These are phyloP conservation scores for Oenanthe oenanthe DNA, from an alignment of 2,113 vertebrate species.

Conservation along the genomic window DNA sequence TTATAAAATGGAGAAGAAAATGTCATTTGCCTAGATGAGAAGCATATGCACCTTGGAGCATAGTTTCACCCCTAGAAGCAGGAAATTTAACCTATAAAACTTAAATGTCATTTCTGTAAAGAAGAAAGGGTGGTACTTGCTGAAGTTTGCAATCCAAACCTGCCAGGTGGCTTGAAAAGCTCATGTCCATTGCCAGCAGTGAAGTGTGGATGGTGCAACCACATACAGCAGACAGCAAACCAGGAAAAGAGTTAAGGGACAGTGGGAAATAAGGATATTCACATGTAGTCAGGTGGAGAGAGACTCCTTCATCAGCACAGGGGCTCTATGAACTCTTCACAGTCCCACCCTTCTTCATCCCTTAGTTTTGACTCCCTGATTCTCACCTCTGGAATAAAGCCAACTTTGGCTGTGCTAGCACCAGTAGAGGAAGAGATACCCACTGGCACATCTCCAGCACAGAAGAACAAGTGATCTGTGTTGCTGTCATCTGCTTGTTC, in stretches of 20 bases:
- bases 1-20: background rate
- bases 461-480: background rate
- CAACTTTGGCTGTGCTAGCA: background rate
- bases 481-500: background rate
- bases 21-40: background rate
- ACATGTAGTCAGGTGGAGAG: background rate
- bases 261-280: background rate
- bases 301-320: background rate
- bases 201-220: background rate
- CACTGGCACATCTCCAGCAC: background rate
- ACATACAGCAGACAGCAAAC: background rate
- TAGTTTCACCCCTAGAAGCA: background rate
- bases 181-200: background rate
- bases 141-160: background rate
- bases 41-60: background rate
- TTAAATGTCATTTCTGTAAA: background rate
- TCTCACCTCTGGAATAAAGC: background rate
- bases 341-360: accelerated
- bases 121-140: accelerated
- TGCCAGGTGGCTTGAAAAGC: background rate
- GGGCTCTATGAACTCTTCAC: background rate
- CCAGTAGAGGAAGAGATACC: background rate
- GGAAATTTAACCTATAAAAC: background rate
- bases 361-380: background rate
- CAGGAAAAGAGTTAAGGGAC: background rate